These are phyloP conservation scores for Schrankia costaestrigalis DNA, from an alignment of 2,888 invertebrate genomes.

Conservation along the genomic window DNA sequence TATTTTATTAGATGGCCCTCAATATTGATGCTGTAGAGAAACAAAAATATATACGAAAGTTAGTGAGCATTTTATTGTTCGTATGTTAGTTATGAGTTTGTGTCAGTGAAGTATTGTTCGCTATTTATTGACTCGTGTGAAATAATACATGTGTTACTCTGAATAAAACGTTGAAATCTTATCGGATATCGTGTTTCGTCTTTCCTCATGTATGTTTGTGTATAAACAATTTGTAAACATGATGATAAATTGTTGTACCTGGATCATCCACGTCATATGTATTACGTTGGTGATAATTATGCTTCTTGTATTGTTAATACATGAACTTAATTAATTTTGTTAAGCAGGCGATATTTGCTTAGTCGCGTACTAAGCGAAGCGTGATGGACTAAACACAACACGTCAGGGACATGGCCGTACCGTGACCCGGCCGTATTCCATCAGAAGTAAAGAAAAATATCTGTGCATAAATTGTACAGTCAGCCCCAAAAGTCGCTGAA, in stretches of 20 bases:
- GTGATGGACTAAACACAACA: too few relatives aligned
- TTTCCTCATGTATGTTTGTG: constrained; percentile 17
- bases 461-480: too few relatives aligned
- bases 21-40: constrained; percentile 4
- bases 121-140: constrained; percentile 39
- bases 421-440: too few relatives aligned
- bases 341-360: too few relatives aligned
- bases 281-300: too few relatives aligned
- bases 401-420: too few relatives aligned
- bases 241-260: constrained; percentile 19
- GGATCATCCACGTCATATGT: constrained; percentile 4
- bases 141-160: constrained; percentile 23
- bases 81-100: constrained; percentile 15
- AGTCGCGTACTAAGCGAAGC: too few relatives aligned
- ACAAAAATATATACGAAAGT: constrained; percentile 9
- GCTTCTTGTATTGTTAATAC: too few relatives aligned
- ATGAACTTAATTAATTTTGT: too few relatives aligned
- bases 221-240: constrained; percentile 26
- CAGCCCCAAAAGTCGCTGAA: too few relatives aligned
- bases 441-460: too few relatives aligned
- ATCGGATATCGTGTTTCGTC: constrained; percentile 20
- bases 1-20: constrained; percentile 4
- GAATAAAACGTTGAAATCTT: constrained; percentile 25
- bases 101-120: constrained; percentile 27
- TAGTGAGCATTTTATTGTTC: constrained; percentile 16